Percentiles rank a stretch among this genome's conserved stretches.
Evolutionary conservation across 1,140 invertebrate genomes (phyloP).

Genomic region (Campoletis sonorensis): DNA sequence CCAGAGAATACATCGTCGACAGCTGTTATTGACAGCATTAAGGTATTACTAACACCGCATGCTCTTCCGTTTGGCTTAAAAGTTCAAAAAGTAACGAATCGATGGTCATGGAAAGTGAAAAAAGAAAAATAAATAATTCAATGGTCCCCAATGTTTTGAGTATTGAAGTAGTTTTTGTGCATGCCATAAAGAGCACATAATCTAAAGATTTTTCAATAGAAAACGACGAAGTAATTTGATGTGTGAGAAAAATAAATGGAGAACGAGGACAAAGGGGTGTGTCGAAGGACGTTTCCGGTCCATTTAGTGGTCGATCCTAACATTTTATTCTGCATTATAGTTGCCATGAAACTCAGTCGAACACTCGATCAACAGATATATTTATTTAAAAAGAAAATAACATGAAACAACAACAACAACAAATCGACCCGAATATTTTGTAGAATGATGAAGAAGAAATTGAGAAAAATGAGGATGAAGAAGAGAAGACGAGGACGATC

Average conservation of each 20-base stretch:
- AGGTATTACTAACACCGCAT: constrained; percentile 44
- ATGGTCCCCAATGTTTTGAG: constrained; percentile 26
- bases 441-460: constrained; percentile 42
- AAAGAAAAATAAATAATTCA: constrained; percentile 19
- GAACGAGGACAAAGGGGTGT: not conserved
- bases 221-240: constrained; percentile 9
- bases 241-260: constrained; percentile 8
- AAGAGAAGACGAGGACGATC: constrained; percentile 24
- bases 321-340: not conserved
- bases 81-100: not conserved
- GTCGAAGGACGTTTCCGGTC: not conserved
- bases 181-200: constrained; percentile 44
- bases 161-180: constrained; percentile 45
- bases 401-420: constrained; percentile 16
- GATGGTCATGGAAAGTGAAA: not conserved
- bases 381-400: not conserved
- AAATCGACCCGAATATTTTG: constrained; percentile 24
- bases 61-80: constrained; percentile 24
- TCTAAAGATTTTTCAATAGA: constrained; percentile 33
- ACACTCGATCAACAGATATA: constrained; percentile 19
- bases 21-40: constrained; percentile 25
- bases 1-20: constrained; percentile 42
- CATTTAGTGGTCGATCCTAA: constrained; percentile 3
- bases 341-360: constrained; percentile 7
- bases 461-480: constrained; percentile 43